A percentile compares a stretch with the other conserved stretches of the same genome.
These are phyloP conservation scores for Clarias pachynema DNA, from an alignment of 2,797 vertebrate genomes.

Conservation along the genomic window DNA sequence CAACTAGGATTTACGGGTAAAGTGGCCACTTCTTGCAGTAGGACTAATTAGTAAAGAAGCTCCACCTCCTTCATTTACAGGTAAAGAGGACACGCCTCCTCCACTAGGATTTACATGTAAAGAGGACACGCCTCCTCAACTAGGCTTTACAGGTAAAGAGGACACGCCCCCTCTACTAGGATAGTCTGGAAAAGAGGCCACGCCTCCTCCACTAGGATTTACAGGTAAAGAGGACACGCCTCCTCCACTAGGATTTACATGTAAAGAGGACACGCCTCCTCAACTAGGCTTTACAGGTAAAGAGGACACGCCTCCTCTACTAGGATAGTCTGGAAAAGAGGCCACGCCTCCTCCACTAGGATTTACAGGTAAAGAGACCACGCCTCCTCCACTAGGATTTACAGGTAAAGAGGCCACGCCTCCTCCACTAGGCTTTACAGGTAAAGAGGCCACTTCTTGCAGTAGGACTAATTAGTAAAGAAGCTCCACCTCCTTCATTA, in stretches of 20 bases:
- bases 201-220: no score
- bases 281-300: background rate
- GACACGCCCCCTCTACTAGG: background rate
- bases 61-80: background rate
- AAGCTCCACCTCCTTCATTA: background rate
- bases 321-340: background rate
- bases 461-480: background rate
- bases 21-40: background rate
- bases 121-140: no score
- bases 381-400: no score
- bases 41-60: background rate
- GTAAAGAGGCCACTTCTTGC: background rate
- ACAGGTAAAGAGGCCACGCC: background rate
- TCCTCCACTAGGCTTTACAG: background rate
- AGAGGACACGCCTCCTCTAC: background rate
- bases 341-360: background rate
- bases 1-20: background rate
- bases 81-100: background rate
- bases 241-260: no score
- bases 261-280: background rate
- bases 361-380: background rate
- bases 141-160: background rate
- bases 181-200: background rate
- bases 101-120: background rate
- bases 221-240: background rate